Base-by-base conservation (phyloP, 2,797 vertebrate species). In the Emys orbicularis region DNA sequence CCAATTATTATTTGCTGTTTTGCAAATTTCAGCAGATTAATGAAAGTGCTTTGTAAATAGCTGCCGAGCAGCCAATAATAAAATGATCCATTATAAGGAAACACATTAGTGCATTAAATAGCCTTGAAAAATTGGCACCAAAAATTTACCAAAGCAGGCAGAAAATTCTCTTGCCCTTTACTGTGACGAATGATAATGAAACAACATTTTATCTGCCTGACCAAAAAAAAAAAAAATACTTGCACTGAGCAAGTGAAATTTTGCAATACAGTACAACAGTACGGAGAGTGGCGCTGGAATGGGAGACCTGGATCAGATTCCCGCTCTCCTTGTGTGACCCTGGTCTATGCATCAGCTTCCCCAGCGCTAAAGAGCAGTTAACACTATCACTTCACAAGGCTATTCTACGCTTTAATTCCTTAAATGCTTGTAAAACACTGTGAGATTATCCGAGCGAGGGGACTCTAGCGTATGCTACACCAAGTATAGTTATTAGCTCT, bases 151-250 rank as follows among this genome's bases (percentile, higher is more conserved):
- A 5, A 2, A 16, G 2, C 44, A 84, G 44, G 8, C 23, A 27
- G 8, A 16, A 18, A 57, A 50, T 1, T 1, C 81, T 3, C 83
- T 52, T 12, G 4, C 25, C 2, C 50, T 2, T 31, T 37, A 25
- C 15, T 1, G 27, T 18, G 0, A 21, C 2, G 8, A 1, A 21
- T 5, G 4, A 4, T 3, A 6, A 18, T 0, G 3, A 21, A 12
- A 18, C 49, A 5, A 6, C 8, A 0, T 37, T 72, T 41, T 72
- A 72, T 72, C 8, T 29, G 74, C 74, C 25, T 77, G 44, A 8
- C 13, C 50, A 5, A 16, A 50, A 49, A 77, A 47, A 23, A 37
- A 16, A 5, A 44, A 49, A 21, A 8, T 29, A 27, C 41, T 29
- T 25, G 72, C 25, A 2, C 72, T 7, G 41, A 29, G 25, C 41